phyloP scores from a whole-genome alignment of 2,888 invertebrate species.

The Drosophila tripunctata region DNA sequence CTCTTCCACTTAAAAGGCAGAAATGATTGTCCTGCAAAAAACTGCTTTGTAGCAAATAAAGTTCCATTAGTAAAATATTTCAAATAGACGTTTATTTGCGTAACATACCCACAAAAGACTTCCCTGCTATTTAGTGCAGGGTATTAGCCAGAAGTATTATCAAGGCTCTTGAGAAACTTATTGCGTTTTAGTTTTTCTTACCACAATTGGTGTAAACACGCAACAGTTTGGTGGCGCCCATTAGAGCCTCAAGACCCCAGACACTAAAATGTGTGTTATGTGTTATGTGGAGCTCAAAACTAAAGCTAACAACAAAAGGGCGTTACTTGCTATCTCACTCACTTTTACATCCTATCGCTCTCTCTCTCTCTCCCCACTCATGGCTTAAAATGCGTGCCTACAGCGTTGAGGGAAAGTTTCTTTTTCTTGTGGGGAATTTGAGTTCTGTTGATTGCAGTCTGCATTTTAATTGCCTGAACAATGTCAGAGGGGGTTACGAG shows the following conservation, averaged over 20 bases:
- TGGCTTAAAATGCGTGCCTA: neutral
- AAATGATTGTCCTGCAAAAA: no score
- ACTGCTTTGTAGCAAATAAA: no score
- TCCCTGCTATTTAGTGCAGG: neutral
- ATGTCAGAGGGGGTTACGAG: constrained; percentile 20
- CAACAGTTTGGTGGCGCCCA: constrained; percentile 26
- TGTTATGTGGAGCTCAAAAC: constrained; percentile 18
- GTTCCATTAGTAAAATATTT: no score
- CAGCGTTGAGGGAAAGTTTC: constrained; percentile 15
- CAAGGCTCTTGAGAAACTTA: neutral
- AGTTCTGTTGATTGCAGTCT: constrained; percentile 28
- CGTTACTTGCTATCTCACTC: constrained; percentile 2
- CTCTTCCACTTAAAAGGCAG: no score
- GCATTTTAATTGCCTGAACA: constrained; percentile 43
- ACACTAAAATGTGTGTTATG: constrained; percentile 47
- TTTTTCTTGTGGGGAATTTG: neutral
- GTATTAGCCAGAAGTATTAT: neutral
- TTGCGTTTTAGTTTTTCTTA: neutral
- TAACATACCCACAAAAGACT: no score
- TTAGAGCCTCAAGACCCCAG: constrained; percentile 35
- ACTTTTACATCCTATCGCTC: neutral
- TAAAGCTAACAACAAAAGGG: constrained; percentile 19
- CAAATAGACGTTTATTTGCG: no score
- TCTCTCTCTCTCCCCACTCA: neutral
- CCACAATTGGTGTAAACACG: constrained; percentile 26